These are phyloP conservation scores for Tillus elongatus DNA, from an alignment of 2,888 invertebrate genomes.

Conservation along the genomic window DNA sequence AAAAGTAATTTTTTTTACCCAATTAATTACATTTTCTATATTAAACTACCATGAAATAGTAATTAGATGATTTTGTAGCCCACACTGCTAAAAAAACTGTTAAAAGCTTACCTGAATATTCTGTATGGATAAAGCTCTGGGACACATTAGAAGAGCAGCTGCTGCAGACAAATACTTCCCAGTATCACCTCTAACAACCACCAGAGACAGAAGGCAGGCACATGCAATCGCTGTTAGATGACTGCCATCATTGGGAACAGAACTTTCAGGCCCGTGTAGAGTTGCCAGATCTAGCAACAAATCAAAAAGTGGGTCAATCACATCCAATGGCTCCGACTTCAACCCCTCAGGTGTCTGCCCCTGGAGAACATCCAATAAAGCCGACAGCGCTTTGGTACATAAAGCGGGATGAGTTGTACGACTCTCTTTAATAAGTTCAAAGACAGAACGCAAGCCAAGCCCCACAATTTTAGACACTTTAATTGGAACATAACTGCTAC, in stretches of 20 bases:
- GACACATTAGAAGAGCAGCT: constrained; percentile 79
- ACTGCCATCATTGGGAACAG: constrained; percentile 52
- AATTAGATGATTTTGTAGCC: neutral
- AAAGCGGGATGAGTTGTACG: constrained; percentile 71
- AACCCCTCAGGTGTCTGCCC: constrained; percentile 82
- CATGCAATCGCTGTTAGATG: constrained; percentile 80
- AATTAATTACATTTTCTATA: no score
- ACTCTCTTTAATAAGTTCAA: constrained; percentile 84
- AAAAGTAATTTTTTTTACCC: no score
- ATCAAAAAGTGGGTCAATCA: constrained; percentile 72
- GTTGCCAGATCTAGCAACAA: constrained; percentile 76
- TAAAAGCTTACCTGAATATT: constrained; percentile 60
- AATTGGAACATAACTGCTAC: constrained; percentile 41
- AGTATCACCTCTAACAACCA: constrained; percentile 88
- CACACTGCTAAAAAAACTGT: neutral
- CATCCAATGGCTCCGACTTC: constrained; percentile 66
- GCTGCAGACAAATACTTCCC: constrained; percentile 81
- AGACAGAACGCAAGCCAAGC: constrained; percentile 76
- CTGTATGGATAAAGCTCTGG: constrained; percentile 66
- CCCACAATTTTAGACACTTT: constrained; percentile 63
- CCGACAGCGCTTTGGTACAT: constrained; percentile 80
- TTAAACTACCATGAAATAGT: no score
- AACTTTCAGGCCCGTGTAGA: constrained; percentile 52
- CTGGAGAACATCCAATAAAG: constrained; percentile 80
- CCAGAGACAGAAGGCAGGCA: constrained; percentile 83